Evolutionary conservation across 2,113 vertebrate genomes (phyloP), one percentile per base, ranked within the genome.

Genomic region (Oostethus manadensis): DNA sequence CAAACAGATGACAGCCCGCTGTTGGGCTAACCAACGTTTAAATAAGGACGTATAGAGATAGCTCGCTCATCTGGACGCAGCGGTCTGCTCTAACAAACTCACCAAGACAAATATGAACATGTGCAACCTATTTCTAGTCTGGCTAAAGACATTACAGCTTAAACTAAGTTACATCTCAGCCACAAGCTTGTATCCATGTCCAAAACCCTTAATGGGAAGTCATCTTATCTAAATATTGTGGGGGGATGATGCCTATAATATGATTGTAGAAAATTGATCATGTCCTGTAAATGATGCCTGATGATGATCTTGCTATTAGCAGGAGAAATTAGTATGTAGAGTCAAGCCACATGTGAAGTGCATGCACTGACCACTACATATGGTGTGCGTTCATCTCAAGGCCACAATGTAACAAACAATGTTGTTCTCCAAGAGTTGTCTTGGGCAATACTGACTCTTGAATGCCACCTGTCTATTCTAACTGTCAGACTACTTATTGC

Each of bases 81-180:
- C 64, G 68, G 72, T 66, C 71, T 76, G 47, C 70, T 62, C 22
- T 51, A 81, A 78, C 82, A 77, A 64, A 76, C 58, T 64, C 54
- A 46, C 45, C 23, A 48, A 74, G 67, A 80, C 33, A 66, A 57
- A 82, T 64, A 58, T 70, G 66, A 64, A 68, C 74, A 77, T 66
- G 53, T 35, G 63, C 23, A 57, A 78, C 71, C 86, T 86, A 84
- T 87, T 89, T 85, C 69, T 62, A 72, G 82, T 76, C 42, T 60
- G 13, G 66, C 76, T 89, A 89, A 89, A 86, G 74, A 73, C 73
- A 81, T 89, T 89, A 88, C 14, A 11, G 66, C 4, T 60, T 17
- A 80, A 89, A 89, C 84, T 68, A 58, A 78, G 76, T 88, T 90
- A 88, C 54, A 50, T 60, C 74, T 82, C 66, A 70, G 76, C 74